Conservation (phyloP, 2,888 invertebrate genomes). For the Pseudolycoriella hygida region DNA sequence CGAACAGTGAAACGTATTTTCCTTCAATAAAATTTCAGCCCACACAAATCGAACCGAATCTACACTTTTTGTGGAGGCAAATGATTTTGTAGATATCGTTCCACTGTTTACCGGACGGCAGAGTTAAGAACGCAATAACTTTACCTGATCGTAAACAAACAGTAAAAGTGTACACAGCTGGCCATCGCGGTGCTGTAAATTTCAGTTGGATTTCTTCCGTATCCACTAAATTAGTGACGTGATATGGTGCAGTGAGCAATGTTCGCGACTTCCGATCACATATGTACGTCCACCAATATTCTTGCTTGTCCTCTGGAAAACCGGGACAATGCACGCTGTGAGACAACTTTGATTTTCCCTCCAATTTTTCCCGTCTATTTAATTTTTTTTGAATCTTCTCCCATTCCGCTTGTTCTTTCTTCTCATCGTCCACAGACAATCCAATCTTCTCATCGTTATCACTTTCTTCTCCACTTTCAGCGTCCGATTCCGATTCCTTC, state of each 20-base stretch:
- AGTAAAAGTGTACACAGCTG: constrained; percentile 80
- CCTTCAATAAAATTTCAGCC: neutral
- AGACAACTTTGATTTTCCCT: constrained; percentile 84
- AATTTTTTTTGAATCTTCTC: constrained; percentile 74
- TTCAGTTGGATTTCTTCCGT: constrained; percentile 85
- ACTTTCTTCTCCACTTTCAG: constrained; percentile 34
- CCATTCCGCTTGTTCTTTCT: constrained; percentile 81
- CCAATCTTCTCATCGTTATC: constrained; percentile 27
- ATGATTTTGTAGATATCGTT: no score
- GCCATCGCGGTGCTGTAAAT: constrained; percentile 91
- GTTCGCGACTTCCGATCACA: constrained; percentile 87
- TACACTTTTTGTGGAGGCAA: no score
- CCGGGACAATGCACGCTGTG: constrained; percentile 95
- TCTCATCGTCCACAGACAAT: constrained; percentile 38
- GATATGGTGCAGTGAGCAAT: constrained; percentile 80
- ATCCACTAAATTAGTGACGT: constrained; percentile 81
- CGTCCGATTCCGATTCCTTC: constrained; percentile 21
- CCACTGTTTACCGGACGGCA: no score
- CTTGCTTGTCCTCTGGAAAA: constrained; percentile 90
- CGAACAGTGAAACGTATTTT: neutral
- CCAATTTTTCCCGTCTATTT: constrained; percentile 74
- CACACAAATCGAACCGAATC: no score
- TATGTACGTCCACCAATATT: constrained; percentile 99
- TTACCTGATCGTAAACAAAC: constrained; percentile 73
- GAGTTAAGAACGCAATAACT: no score